Evolutionary conservation across 53 echinoderm and acorn worm species (phyloP).

Genomic region (Hippasteria phrygiana): DNA sequence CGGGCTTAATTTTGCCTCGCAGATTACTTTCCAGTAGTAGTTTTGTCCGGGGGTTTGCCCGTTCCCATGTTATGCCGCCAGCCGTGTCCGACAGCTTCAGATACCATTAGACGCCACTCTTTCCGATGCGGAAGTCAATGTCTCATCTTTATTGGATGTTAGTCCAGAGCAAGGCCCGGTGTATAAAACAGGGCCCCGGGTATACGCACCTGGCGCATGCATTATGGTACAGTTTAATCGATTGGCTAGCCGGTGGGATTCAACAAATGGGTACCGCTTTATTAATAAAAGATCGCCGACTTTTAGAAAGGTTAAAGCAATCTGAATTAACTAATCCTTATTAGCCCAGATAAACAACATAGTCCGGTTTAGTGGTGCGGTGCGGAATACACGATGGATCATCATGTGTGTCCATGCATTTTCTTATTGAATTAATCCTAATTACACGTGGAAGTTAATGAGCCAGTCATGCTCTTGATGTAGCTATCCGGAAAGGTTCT

Average conservation of each 20-base stretch:
- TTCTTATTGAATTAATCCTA: no score
- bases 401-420: no score
- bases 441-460: no score
- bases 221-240: background rate
- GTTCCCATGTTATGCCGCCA: background rate
- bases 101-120: conserved; percentile 23
- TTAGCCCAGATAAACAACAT: no score
- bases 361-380: no score
- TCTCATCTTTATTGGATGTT: conserved; percentile 27
- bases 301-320: background rate
- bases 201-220: background rate
- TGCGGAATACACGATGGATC: no score
- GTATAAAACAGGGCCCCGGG: background rate
- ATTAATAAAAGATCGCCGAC: background rate
- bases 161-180: background rate
- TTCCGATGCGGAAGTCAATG: conserved; percentile 36
- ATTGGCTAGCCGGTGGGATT: background rate
- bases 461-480: no score
- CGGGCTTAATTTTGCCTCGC: background rate
- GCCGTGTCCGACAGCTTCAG: background rate
- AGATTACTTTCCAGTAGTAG: background rate
- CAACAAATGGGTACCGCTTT: background rate
- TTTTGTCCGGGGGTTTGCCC: background rate
- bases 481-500: no score
- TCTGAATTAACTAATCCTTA: no score